Base-by-base conservation (phyloP, 2,797 vertebrate species). In the Tarsius wallacei region DNA sequence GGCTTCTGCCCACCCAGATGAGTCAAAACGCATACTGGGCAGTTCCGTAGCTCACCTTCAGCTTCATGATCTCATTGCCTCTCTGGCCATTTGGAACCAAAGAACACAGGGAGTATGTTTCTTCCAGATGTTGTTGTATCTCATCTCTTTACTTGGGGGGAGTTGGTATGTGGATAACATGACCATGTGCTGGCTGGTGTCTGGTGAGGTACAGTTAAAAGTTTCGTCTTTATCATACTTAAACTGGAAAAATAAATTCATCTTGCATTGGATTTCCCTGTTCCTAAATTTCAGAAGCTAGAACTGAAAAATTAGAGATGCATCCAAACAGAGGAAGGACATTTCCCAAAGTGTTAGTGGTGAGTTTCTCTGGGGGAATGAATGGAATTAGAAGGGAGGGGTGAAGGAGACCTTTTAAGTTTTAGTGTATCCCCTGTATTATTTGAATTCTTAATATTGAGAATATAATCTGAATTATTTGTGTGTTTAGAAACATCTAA, bases 261-360 rank as follows among this genome's bases (percentile, higher is more conserved):
- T 47, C 47, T 11, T 49, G 19, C 2, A 7, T 8, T 93, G 24
- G 28, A 22, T 91, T 96, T 3, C 76, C 11, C 13, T 94, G n/a
- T 73, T 94, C 17, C 42, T 21, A 95, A 59, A 74, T 84, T 87
- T 70, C 33, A 80, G 36, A 76, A 87, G 63, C 21, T 71, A 13
- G 80, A 78, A 42, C 42, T 82, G 36, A 95, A 93, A 93, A 91
- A 71, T 92, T 81, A 66, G 78, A 73, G 22, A 49, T 10, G 15
- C 0, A 26, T 66, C 49, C 13, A 71, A 92, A 31, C 42, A 28
- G 70, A 59, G 36, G 42, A 85, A 91, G 61, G 47, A 87, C 36
- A 19, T 74, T 83, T 78, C 66, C 51, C 15, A 68, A 92, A 88
- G 64, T 31, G 3, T 93, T 57, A 31, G 2, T 76, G 36, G 33